Evolutionary conservation across 1,140 invertebrate species (phyloP), one percentile per base, ranked within the genome.

Genomic region (Drosophila ohnishii): DNA sequence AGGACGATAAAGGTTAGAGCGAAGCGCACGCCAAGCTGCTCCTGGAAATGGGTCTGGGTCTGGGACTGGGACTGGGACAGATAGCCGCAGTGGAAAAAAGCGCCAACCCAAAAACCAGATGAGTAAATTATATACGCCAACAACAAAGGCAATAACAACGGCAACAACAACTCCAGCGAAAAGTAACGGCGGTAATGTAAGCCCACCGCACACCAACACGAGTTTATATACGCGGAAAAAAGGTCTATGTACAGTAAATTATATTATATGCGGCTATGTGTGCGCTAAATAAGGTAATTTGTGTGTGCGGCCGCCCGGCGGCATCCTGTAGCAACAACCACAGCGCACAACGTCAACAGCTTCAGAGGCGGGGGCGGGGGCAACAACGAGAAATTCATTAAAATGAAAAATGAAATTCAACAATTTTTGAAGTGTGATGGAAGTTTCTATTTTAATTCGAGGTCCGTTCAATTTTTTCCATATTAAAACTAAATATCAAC

Each of bases 341-440:
- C 65, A 13, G 28, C 37, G 60, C 79, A 57, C 39, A 79, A 71
- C 63, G 61, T 65, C 51, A 82, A 63, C 70, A 70, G 74, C 53
- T 50, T 51, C 37, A 72, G 42, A 42, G 34, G 37, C 50, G 28
- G 71, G 61, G 34, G 37, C 50, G 28, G 71, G 61, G 61, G 65
- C 67, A 90, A 66, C 74, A 85, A 65, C 77, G 75, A 14, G 74
- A 75, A 89, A 90, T 85, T 89, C 85, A 88, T 88, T 88, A 90
- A 88, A 88, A 89, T 89, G 85, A 88, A 88, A 88, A 88, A 88
- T 88, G 84, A 88, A 88, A 90, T 78, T 86, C 78, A 88, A 80
- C 87, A 64, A 56, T 87, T 80, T 86, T 82, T 86, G 78, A 86
- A 81, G 82, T 78, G 71, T 48, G 64, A 69, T 40, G 53, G 57